These are phyloP conservation scores for Drosophila repletoides DNA, from an alignment of 1,140 invertebrate species.

Conservation along the genomic window DNA sequence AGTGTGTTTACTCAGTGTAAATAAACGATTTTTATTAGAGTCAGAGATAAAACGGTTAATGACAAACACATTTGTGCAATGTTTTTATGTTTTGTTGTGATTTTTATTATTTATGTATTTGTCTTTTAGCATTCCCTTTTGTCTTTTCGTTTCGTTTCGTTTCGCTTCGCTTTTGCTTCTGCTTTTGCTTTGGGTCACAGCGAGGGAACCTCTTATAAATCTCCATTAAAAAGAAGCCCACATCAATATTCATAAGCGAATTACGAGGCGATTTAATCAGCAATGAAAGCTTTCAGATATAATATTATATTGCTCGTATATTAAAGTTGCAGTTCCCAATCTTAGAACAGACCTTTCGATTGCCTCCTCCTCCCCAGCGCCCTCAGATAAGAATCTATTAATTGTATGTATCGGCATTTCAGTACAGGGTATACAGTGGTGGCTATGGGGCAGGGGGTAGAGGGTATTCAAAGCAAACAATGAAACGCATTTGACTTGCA, in stretches of 20 bases:
- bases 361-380: no score
- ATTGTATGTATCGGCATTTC: no score
- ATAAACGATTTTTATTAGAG: conserved; percentile 51
- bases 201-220: no score
- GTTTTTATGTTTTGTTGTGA: conserved; percentile 24
- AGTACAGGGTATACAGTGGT: no score
- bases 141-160: no score
- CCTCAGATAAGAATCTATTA: no score
- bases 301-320: neutral
- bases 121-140: neutral
- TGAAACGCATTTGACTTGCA: neutral
- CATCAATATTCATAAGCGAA: neutral
- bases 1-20: no score
- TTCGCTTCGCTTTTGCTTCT: neutral
- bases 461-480: neutral
- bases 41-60: conserved; percentile 47
- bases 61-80: conserved; percentile 36
- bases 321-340: no score
- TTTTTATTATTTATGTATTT: conserved; percentile 8
- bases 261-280: conserved; percentile 8
- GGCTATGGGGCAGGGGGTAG: no score
- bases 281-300: neutral
- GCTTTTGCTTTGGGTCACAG: neutral
- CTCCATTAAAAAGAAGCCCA: neutral
- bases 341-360: no score